Evolutionary conservation across 2,888 invertebrate genomes (phyloP).

Genomic region (Schizotus pectinicornis): DNA sequence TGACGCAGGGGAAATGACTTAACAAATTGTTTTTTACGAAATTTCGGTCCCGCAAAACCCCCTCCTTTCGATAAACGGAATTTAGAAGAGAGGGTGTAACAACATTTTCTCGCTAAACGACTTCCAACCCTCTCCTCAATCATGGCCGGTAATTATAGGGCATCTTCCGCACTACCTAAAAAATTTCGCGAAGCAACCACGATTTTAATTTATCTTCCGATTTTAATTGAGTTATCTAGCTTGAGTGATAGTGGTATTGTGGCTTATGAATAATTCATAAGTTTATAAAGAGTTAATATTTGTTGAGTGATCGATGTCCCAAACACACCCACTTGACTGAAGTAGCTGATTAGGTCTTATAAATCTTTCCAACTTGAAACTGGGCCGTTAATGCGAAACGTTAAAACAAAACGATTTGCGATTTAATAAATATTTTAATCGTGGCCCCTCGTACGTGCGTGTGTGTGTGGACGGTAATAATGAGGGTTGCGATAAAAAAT

Average conservation of each 20-base stretch:
- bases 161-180: not conserved
- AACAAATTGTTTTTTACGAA: constrained; percentile 5
- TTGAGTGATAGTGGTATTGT: constrained; percentile 22
- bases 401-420: not conserved
- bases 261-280: constrained; percentile 29
- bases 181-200: constrained; percentile 6
- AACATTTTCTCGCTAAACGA: not conserved
- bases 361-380: constrained; percentile 18
- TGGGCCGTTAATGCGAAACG: constrained; percentile 1
- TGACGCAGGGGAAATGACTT: constrained; percentile 21
- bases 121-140: constrained; percentile 25
- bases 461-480: too few species aligned
- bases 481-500: too few species aligned
- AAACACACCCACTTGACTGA: constrained; percentile 28
- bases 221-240: constrained; percentile 30
- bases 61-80: not conserved
- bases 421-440: too few species aligned
- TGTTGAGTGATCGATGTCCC: constrained; percentile 28
- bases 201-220: constrained; percentile 7
- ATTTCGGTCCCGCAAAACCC: constrained; percentile 2
- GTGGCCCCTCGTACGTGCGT: too few species aligned
- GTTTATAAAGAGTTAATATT: constrained; percentile 24
- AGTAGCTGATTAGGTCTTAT: constrained; percentile 22
- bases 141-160: constrained; percentile 24
- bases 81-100: constrained; percentile 6